Percentiles rank a stretch among this genome's conserved stretches.
Evolutionary conservation across 2,888 invertebrate species (phyloP).

Genomic region (Microplitis manilae): DNA sequence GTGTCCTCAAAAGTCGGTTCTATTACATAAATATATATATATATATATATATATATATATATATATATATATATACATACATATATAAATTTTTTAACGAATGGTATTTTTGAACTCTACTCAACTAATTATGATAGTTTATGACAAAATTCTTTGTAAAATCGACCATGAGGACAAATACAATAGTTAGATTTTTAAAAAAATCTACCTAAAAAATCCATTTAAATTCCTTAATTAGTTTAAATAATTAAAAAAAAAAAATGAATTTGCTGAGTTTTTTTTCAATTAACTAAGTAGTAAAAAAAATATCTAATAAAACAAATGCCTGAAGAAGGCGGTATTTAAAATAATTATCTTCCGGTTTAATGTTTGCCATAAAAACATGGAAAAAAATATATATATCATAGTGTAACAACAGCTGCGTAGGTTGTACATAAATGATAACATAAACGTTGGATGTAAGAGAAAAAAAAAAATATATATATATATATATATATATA

Average conservation of each 20-base stretch:
- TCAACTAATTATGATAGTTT: no score
- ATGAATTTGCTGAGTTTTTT: not conserved
- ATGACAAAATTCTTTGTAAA: no score
- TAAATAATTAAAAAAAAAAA: not conserved
- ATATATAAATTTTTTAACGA: no score
- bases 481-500: not conserved
- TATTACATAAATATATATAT: no score
- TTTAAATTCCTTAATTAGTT: not conserved
- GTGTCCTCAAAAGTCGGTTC: no score
- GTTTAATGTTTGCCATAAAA: not conserved
- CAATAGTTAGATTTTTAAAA: no score
- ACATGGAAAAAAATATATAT: not conserved
- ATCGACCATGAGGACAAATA: no score
- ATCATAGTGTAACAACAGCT: not conserved
- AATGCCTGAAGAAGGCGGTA: not conserved
- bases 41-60: no score
- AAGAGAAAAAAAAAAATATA: not conserved
- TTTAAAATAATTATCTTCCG: constrained; percentile 1
- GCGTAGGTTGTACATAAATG: constrained; percentile 1
- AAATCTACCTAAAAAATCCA: no score
- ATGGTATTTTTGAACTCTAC: no score
- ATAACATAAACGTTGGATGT: not conserved
- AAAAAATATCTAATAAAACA: not conserved
- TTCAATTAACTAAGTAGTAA: not conserved
- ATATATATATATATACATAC: no score